phyloP scores from a whole-genome alignment of 1,140 invertebrate genomes.

The Cyclargus thomasi region DNA sequence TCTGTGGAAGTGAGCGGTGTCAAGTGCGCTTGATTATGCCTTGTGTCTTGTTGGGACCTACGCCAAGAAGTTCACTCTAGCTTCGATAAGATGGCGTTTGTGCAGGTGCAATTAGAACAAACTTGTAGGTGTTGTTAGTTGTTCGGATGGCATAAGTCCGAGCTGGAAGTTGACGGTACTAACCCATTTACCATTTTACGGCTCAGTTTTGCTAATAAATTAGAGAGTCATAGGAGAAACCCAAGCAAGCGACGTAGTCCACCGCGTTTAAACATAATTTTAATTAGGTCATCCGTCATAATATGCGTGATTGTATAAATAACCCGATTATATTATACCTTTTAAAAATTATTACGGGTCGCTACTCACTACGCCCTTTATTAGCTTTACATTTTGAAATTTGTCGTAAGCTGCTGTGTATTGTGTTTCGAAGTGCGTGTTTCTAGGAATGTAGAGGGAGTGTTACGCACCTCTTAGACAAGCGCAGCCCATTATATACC shows the following conservation, averaged over 20 bases:
- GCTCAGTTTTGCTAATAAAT: background rate
- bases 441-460: background rate
- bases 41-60: background rate
- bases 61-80: background rate
- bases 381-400: background rate
- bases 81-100: background rate
- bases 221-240: background rate
- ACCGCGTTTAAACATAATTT: background rate
- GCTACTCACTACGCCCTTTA: background rate
- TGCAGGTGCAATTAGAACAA: background rate
- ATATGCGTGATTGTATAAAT: no score
- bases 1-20: background rate
- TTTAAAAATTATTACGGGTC: no score
- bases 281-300: background rate
- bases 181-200: background rate
- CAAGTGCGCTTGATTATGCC: background rate
- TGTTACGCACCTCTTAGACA: slow-evolving; percentile 85
- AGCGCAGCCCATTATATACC: slow-evolving; percentile 92
- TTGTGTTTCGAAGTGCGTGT: background rate
- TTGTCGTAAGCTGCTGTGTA: background rate
- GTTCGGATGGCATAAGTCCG: background rate
- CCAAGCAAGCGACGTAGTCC: background rate
- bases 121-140: background rate
- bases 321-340: no score
- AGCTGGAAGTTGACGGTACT: background rate